Base-by-base conservation (phyloP, 2,888 invertebrate genomes). In the Allygus modestus region DNA sequence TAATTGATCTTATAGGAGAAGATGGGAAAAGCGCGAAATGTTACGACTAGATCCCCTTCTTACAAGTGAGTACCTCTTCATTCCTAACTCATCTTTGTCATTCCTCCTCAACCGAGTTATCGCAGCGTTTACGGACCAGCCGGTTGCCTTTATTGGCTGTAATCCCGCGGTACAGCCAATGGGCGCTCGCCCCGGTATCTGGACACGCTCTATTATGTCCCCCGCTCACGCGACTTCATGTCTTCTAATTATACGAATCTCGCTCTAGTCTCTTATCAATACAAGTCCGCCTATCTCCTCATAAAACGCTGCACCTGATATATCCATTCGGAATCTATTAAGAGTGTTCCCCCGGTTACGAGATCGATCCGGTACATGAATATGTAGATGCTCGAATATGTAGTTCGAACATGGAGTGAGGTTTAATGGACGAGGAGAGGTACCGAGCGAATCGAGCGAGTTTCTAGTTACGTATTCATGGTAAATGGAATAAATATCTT, bases 221-320 rank as follows among this genome's bases (percentile, higher is more conserved):
- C n/a, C 9, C 37, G 23, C 71, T 71, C 71, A 71, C 71, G 71
- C 71, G 71, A 71, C n/a, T 28, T 28, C 17, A 28, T 65, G 65
- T 65, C 28, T 4, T 15, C 65, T 65, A 65, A 65, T 65, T 65
- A 65, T 31, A 65, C 65, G 28, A 65, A 31, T 54, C 65, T 65
- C 15, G 58, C 28, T 28, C 54, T 23, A 23, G 20, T 54, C 54
- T 23, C 65, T 65, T 65, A 65, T 65, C 65, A 65, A 65, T 65
- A 65, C 65, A 65, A 65, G 65, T 26, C 65, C 65, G 17, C 28
- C 65, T 65, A 65, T 28, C 65, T 15, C 31, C 65, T 65, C 65
- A 65, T 65, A 65, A 65, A 65, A 65, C 65, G 65, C 65, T 28
- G 17, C 65, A 65, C 65, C 65, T 65, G 65, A 65, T 65, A 65